These are phyloP conservation scores for Luperina nickerlii DNA, from an alignment of 2,888 invertebrate species.

Conservation along the genomic window DNA sequence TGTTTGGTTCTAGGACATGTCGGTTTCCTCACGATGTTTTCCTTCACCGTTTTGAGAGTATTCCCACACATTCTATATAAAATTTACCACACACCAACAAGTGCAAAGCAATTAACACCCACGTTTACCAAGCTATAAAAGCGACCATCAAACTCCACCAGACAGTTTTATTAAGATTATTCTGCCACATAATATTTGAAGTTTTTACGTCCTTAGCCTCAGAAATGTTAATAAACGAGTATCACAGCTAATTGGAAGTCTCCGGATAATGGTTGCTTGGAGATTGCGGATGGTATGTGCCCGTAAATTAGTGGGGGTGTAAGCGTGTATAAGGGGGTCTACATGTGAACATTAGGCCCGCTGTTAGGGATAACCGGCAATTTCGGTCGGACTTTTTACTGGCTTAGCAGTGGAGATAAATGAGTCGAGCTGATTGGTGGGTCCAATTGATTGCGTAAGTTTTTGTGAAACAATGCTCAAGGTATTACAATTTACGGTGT, in stretches of 20 bases:
- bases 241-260: constrained; percentile 67
- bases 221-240: constrained; percentile 67
- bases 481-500: neutral
- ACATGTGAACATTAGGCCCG: constrained; percentile 56
- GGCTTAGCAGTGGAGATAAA: constrained; percentile 42
- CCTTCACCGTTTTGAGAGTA: neutral
- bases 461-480: constrained; percentile 41
- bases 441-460: constrained; percentile 37
- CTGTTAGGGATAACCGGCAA: constrained; percentile 61
- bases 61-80: constrained; percentile 1
- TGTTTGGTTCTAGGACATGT: neutral
- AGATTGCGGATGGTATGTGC: constrained; percentile 68
- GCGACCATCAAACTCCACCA: constrained; percentile 43
- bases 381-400: constrained; percentile 60
- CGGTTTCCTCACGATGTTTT: neutral
- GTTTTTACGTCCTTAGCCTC: constrained; percentile 57
- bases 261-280: constrained; percentile 63
- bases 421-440: constrained; percentile 55
- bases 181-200: constrained; percentile 65
- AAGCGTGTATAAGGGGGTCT: constrained; percentile 11
- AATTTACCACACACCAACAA: constrained; percentile 17
- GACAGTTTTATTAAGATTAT: constrained; percentile 63
- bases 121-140: constrained; percentile 58
- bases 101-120: constrained; percentile 38
- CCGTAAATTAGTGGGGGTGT: constrained; percentile 63